phyloP scores from a whole-genome alignment of 1,140 invertebrate genomes.

The Atta cephalotes region DNA sequence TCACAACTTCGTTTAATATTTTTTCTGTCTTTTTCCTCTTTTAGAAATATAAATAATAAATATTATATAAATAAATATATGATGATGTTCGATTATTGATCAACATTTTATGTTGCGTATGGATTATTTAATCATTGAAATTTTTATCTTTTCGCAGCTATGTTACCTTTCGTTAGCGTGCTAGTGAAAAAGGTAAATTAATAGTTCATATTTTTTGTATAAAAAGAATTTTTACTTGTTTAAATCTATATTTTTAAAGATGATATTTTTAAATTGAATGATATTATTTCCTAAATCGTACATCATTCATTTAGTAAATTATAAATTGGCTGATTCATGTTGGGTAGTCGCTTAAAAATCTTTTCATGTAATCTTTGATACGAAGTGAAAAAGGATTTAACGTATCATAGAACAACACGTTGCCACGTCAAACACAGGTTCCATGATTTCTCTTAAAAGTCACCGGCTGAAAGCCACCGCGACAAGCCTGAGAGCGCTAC shows the following conservation, averaged over 20 bases:
- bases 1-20: not conserved
- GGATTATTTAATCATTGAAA: not conserved
- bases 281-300: not conserved
- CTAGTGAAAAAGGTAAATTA: not conserved
- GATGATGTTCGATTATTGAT: not conserved
- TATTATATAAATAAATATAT: too few species aligned
- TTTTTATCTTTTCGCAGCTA: not conserved
- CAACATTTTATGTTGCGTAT: not conserved
- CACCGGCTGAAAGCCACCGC: constrained; percentile 26
- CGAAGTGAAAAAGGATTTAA: not conserved
- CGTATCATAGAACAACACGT: constrained; percentile 16
- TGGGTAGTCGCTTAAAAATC: not conserved
- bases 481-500: constrained; percentile 23
- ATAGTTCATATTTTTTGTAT: not conserved
- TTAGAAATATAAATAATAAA: not conserved
- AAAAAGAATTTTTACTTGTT: not conserved
- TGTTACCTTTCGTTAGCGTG: not conserved
- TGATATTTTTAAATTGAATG: not conserved
- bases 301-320: not conserved
- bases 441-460: constrained; percentile 40
- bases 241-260: not conserved
- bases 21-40: not conserved
- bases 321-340: not conserved
- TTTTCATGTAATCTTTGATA: not conserved
- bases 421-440: not conserved